Evolutionary conservation across 2,113 vertebrate genomes (phyloP).

Genomic region (Theropithecus gelada): DNA sequence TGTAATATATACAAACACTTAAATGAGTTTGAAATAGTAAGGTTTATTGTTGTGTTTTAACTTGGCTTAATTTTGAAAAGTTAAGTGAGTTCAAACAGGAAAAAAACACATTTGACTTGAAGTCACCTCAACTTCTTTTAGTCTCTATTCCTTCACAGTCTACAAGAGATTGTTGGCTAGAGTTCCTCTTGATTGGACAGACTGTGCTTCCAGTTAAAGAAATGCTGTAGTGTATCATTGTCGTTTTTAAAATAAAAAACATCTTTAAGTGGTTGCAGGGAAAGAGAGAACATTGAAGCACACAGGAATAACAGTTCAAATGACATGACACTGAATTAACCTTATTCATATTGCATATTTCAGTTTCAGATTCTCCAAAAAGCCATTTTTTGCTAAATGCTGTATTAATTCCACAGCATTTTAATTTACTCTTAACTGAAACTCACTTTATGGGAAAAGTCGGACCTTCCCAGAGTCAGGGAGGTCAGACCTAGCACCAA

Average conservation of each 20-base stretch:
- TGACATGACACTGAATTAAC: neutral
- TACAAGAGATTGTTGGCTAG: neutral
- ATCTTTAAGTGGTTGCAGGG: neutral
- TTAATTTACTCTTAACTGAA: neutral
- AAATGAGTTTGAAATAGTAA: constrained; percentile 4
- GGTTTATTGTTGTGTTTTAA: constrained; percentile 30
- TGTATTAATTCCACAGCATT: neutral
- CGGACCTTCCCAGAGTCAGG: neutral
- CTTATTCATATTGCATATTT: neutral
- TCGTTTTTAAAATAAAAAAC: neutral
- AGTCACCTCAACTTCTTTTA: neutral
- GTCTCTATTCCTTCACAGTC: neutral
- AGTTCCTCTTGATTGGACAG: neutral
- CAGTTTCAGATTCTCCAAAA: neutral
- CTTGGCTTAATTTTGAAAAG: constrained; percentile 6
- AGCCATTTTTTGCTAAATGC: neutral
- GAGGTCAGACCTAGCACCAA: neutral
- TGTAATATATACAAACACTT: neutral
- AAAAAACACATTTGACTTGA: neutral
- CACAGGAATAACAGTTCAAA: neutral
- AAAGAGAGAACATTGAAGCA: neutral
- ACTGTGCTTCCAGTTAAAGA: neutral
- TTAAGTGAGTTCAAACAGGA: neutral
- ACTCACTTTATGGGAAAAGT: neutral
- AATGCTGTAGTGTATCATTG: neutral